phyloP scores from a whole-genome alignment of 2,888 invertebrate genomes.

The Myopa tessellatipennis region DNA sequence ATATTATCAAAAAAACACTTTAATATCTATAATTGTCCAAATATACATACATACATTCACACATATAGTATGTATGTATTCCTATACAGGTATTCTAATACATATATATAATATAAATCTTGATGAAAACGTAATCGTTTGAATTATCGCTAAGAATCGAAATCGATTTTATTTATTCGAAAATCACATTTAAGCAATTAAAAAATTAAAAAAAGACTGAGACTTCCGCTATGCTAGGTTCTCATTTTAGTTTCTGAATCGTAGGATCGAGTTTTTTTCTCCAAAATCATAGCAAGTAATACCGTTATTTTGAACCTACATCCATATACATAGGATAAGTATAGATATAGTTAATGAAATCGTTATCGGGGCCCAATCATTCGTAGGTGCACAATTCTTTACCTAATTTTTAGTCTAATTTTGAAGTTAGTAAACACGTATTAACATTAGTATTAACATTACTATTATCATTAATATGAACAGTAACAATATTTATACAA shows the following conservation, averaged over 20 bases:
- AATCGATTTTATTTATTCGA: slow-evolving; percentile 14
- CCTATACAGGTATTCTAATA: slow-evolving; percentile 16
- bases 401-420: background rate
- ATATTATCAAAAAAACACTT: slow-evolving; percentile 20
- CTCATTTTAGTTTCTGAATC: too few relatives aligned
- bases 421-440: too few relatives aligned
- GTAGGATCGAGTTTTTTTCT: too few relatives aligned
- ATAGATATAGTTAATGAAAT: background rate
- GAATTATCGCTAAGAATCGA: slow-evolving; percentile 43
- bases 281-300: too few relatives aligned
- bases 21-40: slow-evolving; percentile 20
- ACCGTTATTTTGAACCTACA: too few relatives aligned
- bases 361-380: background rate
- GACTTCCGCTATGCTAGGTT: too few relatives aligned
- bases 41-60: background rate
- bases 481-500: background rate
- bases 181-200: background rate
- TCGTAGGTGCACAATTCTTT: slow-evolving; percentile 22
- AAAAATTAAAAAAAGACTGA: background rate
- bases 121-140: background rate
- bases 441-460: background rate
- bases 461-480: background rate
- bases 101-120: too few relatives aligned
- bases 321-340: too few relatives aligned
- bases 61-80: background rate